Evolutionary conservation across 2,113 vertebrate species (phyloP).

Genomic region (Oenanthe oenanthe): DNA sequence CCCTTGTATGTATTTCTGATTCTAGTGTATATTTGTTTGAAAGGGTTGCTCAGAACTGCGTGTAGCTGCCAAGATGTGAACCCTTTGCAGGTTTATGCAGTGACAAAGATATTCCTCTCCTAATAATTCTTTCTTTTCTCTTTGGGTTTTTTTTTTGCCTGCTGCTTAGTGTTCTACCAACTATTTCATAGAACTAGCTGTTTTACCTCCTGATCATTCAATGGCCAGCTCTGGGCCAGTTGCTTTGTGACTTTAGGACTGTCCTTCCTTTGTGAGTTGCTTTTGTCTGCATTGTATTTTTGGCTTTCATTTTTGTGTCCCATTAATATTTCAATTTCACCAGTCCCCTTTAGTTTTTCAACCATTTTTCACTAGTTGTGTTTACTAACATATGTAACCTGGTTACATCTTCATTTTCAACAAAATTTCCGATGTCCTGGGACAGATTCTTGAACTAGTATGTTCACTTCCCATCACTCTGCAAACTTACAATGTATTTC

Average conservation of each 20-base stretch:
- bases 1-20: neutral
- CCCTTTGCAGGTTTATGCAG: neutral
- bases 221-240: neutral
- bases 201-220: neutral
- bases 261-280: neutral
- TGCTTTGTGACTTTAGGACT: neutral
- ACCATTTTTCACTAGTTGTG: neutral
- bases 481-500: neutral
- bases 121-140: neutral
- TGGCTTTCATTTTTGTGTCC: neutral
- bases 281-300: neutral
- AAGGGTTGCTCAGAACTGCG: neutral
- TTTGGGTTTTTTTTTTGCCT: neutral
- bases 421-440: neutral
- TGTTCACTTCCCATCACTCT: neutral
- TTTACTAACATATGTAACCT: neutral
- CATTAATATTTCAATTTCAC: neutral
- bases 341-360: neutral
- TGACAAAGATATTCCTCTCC: neutral
- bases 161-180: neutral
- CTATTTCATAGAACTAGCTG: neutral
- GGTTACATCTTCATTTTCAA: neutral
- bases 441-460: neutral
- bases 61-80: neutral
- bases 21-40: neutral